Conservation (phyloP, 2,113 vertebrate genomes). For the Pitta sordida region DNA sequence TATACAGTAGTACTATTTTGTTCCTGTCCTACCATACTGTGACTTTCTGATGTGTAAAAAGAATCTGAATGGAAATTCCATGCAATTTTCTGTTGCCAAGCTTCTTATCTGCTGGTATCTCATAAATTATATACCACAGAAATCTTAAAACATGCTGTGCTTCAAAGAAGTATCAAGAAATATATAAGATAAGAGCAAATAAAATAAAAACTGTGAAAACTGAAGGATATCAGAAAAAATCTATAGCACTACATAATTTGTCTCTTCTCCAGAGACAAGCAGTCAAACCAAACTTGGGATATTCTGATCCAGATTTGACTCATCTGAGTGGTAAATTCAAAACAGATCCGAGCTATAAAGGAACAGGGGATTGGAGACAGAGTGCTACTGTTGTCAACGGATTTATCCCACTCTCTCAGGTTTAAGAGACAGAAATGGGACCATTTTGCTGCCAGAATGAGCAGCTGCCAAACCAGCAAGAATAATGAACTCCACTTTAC, state of each 20-base stretch:
- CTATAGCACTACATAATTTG: not conserved
- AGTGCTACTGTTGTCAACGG: not conserved
- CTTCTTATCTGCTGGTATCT: not conserved
- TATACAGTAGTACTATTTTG: not conserved
- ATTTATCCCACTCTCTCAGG: not conserved
- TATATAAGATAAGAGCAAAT: not conserved
- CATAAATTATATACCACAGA: not conserved
- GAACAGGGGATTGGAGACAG: not conserved
- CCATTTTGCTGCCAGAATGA: not conserved
- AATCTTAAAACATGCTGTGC: not conserved
- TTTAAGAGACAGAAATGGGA: not conserved
- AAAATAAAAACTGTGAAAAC: not conserved
- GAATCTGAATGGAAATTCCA: not conserved
- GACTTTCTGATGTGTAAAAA: not conserved
- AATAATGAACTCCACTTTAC: not conserved
- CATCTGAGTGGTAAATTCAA: not conserved
- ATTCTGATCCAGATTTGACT: not conserved
- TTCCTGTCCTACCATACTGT: not conserved
- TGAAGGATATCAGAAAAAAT: not conserved
- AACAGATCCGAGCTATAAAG: not conserved
- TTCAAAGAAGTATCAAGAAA: not conserved
- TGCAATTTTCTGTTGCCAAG: not conserved
- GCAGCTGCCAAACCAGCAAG: not conserved
- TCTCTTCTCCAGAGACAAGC: not conserved
- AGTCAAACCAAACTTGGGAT: not conserved